Conservation (phyloP, 2,797 vertebrate genomes). For the Dicrostonyx torquatus region DNA sequence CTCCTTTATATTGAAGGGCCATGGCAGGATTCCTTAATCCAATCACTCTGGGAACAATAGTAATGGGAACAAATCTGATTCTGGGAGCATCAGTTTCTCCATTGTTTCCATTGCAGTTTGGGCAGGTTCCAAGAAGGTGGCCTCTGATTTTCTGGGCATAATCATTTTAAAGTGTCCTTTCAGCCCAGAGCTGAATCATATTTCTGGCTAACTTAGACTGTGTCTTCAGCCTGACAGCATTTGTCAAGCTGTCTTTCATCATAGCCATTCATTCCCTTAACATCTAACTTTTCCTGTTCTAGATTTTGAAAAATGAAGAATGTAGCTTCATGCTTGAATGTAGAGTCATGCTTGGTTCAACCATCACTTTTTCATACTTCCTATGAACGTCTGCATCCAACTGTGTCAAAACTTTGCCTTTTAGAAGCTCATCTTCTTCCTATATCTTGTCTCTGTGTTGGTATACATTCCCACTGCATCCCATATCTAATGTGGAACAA, state of each 20-base stretch:
- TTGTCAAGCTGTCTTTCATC: background rate
- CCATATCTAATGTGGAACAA: background rate
- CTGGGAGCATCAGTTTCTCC: too few relatives aligned
- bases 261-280: background rate
- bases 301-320: background rate
- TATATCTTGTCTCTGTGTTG: background rate
- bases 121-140: too few relatives aligned
- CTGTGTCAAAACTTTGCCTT: background rate
- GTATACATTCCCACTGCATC: background rate
- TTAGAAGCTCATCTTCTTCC: background rate
- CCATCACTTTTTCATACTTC: background rate
- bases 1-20: background rate
- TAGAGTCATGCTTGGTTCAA: background rate
- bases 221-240: background rate
- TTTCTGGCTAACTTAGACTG: too few relatives aligned
- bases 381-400: background rate
- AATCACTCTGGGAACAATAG: background rate
- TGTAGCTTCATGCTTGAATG: background rate
- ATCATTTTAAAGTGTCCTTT: too few relatives aligned
- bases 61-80: background rate
- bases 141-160: too few relatives aligned
- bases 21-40: background rate
- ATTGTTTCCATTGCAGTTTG: too few relatives aligned
- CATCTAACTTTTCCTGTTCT: background rate
- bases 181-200: too few relatives aligned